Evolutionary conservation across 1,140 invertebrate genomes (phyloP).

Genomic region (Lethrus apterus): DNA sequence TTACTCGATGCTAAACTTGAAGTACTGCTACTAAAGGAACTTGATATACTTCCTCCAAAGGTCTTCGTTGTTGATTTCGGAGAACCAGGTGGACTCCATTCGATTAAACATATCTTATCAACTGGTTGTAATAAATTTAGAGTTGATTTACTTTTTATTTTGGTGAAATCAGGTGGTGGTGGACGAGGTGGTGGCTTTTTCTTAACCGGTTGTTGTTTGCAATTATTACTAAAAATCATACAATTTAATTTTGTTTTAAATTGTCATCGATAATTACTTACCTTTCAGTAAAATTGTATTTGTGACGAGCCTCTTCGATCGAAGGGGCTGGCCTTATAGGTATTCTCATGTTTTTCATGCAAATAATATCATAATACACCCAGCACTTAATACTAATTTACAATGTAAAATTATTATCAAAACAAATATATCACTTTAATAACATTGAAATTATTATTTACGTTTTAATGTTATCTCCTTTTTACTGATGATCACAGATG

Average conservation of each 20-base stretch:
- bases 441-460: no score
- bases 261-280: constrained; percentile 1
- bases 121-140: constrained; percentile 28
- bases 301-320: constrained; percentile 10
- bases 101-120: constrained; percentile 28
- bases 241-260: constrained; percentile 14
- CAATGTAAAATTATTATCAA: constrained; percentile 7
- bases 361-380: constrained; percentile 6
- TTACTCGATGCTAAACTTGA: constrained; percentile 39
- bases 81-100: constrained; percentile 35
- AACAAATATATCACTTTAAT: neutral
- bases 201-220: constrained; percentile 20
- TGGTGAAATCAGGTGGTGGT: constrained; percentile 36
- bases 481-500: no score
- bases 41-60: constrained; percentile 37
- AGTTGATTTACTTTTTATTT: constrained; percentile 33
- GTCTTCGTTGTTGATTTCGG: constrained; percentile 23
- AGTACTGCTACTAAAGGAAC: constrained; percentile 39
- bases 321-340: constrained; percentile 11
- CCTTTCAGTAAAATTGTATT: no score
- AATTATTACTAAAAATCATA: neutral
- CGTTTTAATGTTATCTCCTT: no score
- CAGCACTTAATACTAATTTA: constrained; percentile 7
- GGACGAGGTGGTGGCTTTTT: constrained; percentile 38
- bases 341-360: constrained; percentile 11